These are phyloP conservation scores for Peromyscus californicus DNA, from an alignment of 2,113 vertebrate species.

Conservation along the genomic window DNA sequence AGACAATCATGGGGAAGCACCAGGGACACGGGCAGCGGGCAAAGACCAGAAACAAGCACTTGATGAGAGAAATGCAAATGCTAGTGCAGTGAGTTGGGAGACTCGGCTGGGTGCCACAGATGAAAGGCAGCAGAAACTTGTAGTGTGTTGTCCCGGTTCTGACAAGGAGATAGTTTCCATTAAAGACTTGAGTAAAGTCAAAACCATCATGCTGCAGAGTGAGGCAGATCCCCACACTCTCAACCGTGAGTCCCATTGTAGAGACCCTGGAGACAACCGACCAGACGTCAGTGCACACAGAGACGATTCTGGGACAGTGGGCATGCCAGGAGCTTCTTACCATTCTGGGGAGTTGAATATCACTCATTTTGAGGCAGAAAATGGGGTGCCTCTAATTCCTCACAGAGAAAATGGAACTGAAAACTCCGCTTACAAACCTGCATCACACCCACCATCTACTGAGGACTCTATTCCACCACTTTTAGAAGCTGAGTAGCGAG, in stretches of 20 bases:
- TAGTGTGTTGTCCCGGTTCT: background rate
- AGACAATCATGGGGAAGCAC: background rate
- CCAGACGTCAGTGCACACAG: background rate
- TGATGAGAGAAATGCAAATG: background rate
- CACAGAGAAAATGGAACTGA: constrained; percentile 72
- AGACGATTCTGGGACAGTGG: background rate
- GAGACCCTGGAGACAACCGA: constrained; percentile 54
- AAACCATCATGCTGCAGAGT: background rate
- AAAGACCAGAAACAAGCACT: constrained; percentile 30
- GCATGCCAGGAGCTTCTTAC: background rate
- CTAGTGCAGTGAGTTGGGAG: background rate
- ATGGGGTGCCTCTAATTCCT: constrained; percentile 67
- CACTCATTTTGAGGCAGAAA: constrained; percentile 63
- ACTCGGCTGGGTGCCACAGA: background rate
- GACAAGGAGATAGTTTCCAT: background rate
- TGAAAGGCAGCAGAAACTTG: background rate
- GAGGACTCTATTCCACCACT: constrained; percentile 54
- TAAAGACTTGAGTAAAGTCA: constrained; percentile 48
- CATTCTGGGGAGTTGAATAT: constrained; percentile 65
- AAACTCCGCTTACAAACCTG: constrained; percentile 54
- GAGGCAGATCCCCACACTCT: constrained; percentile 49
- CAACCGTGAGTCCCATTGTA: background rate
- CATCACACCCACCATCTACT: constrained; percentile 9
- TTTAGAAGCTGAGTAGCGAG: constrained; percentile 59
- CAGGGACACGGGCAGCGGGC: constrained; percentile 34